phyloP scores from a whole-genome alignment of 2,113 vertebrate genomes.

The Spilogale gracilis region DNA sequence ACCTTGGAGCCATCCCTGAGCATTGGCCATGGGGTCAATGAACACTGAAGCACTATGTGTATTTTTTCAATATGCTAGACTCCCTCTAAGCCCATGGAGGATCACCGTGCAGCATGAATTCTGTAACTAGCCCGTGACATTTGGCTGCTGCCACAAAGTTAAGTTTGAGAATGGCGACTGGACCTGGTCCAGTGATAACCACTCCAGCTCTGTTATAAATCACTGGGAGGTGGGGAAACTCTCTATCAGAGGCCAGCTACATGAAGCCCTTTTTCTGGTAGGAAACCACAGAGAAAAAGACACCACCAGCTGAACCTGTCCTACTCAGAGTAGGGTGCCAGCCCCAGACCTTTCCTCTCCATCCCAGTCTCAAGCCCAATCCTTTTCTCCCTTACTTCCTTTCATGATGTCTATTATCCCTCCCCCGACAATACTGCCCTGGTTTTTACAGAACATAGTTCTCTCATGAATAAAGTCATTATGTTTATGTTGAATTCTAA shows the following conservation, averaged over 20 bases:
- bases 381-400: background rate
- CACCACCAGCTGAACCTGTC: background rate
- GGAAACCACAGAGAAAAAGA: slow-evolving; percentile 42
- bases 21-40: slow-evolving; percentile 56
- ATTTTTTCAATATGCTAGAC: slow-evolving; percentile 75
- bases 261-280: background rate
- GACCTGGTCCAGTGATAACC: slow-evolving; percentile 63
- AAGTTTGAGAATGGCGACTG: slow-evolving; percentile 64
- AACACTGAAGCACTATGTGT: slow-evolving; percentile 63
- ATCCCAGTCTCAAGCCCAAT: background rate
- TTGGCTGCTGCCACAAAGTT: slow-evolving; percentile 37
- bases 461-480: background rate
- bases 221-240: slow-evolving; percentile 61
- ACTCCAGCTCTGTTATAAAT: slow-evolving; percentile 69
- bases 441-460: slow-evolving; percentile 17
- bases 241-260: slow-evolving; percentile 39
- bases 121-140: slow-evolving; percentile 75
- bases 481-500: slow-evolving; percentile 28
- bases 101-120: slow-evolving; percentile 69
- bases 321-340: background rate
- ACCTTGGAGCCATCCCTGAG: slow-evolving; percentile 47
- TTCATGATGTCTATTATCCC: background rate
- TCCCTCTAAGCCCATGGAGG: slow-evolving; percentile 56
- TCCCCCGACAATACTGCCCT: background rate
- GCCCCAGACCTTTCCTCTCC: background rate